A percentile compares a stretch with the other conserved stretches of the same genome.
Evolutionary conservation across 2,797 vertebrate genomes (phyloP).

Genomic region (Melanotaenia nigrans): DNA sequence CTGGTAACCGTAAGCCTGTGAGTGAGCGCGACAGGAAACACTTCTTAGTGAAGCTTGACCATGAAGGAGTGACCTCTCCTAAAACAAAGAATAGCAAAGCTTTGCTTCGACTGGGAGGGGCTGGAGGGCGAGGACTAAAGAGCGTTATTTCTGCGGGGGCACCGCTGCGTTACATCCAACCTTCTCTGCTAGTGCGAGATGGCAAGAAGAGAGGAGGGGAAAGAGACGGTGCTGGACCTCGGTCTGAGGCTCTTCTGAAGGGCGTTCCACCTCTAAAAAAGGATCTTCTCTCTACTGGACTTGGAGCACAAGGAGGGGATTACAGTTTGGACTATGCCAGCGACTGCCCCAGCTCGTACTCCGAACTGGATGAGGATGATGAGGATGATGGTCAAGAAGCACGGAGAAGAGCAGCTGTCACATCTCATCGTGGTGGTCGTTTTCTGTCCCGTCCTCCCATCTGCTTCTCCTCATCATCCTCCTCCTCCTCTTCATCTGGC

Average conservation of each 20-base stretch:
- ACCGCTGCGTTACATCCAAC: conserved; percentile 83
- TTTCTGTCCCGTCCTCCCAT: conserved; percentile 91
- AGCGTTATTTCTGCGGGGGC: conserved; percentile 79
- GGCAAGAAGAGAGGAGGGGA: conserved; percentile 78
- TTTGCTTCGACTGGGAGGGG: conserved; percentile 84
- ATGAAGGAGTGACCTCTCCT: conserved; percentile 97
- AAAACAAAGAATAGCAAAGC: conserved; percentile 96
- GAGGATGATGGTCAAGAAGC: conserved; percentile 81
- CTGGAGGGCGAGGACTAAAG: conserved; percentile 80
- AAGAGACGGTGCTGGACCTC: conserved; percentile 49
- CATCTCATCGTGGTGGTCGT: conserved; percentile 79
- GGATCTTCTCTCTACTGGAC: conserved; percentile 82
- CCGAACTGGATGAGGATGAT: conserved; percentile 93
- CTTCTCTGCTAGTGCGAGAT: conserved; percentile 85
- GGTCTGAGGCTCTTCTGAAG: conserved; percentile 67
- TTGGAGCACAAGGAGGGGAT: conserved; percentile 87
- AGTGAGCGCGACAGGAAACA: conserved; percentile 85
- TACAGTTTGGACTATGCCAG: conserved; percentile 90
- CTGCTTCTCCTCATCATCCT: conserved; percentile 95
- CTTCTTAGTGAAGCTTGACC: conserved; percentile 95
- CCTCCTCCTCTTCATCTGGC: conserved; percentile 93
- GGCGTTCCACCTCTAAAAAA: conserved; percentile 73
- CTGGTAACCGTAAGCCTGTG: conserved; percentile 57
- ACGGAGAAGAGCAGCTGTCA: conserved; percentile 52
- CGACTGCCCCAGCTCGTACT: conserved; percentile 95